Conservation (phyloP, 2,797 vertebrate genomes). For the Serranus cabrilla region DNA sequence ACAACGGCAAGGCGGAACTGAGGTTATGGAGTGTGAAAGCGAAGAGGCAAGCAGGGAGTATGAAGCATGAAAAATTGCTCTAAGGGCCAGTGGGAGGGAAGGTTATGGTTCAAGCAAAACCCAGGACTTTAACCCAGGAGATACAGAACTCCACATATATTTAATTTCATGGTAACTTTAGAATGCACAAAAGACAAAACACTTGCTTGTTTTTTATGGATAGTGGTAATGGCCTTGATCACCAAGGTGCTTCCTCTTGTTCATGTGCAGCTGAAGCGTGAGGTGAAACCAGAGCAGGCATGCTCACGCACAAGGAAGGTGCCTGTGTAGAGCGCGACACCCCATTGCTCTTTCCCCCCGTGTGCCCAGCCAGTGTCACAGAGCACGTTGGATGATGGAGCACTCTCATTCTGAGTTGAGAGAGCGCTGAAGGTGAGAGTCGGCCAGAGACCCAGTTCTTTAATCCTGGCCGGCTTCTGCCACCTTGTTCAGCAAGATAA, state of each 20-base stretch:
- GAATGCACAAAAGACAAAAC: background rate
- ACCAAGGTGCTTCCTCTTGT: constrained; percentile 56
- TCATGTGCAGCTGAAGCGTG: constrained; percentile 52
- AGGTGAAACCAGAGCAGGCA: constrained; percentile 70
- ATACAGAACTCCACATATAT: background rate
- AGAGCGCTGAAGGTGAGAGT: constrained; percentile 83
- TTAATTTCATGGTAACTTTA: background rate
- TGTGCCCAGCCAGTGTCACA: constrained; percentile 77
- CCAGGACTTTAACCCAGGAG: no score
- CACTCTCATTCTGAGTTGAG: constrained; percentile 83
- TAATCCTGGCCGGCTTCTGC: constrained; percentile 78
- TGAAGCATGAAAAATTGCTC: no score
- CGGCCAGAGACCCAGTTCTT: constrained; percentile 79
- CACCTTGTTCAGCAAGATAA: constrained; percentile 83
- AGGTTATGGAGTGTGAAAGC: no score
- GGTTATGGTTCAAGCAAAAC: no score
- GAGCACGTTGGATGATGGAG: constrained; percentile 81
- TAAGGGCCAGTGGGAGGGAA: no score
- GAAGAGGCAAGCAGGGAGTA: no score
- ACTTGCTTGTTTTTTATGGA: constrained; percentile 8
- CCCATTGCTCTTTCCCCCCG: constrained; percentile 81
- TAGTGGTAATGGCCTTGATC: constrained; percentile 53
- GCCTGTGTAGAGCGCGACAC: constrained; percentile 68
- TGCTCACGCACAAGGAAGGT: constrained; percentile 58
- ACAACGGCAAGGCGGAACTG: no score